Percentiles rank a stretch among this genome's conserved stretches.
These are phyloP conservation scores for Drosophila mojavensis DNA, from an alignment of 1,140 invertebrate species.

Conservation along the genomic window DNA sequence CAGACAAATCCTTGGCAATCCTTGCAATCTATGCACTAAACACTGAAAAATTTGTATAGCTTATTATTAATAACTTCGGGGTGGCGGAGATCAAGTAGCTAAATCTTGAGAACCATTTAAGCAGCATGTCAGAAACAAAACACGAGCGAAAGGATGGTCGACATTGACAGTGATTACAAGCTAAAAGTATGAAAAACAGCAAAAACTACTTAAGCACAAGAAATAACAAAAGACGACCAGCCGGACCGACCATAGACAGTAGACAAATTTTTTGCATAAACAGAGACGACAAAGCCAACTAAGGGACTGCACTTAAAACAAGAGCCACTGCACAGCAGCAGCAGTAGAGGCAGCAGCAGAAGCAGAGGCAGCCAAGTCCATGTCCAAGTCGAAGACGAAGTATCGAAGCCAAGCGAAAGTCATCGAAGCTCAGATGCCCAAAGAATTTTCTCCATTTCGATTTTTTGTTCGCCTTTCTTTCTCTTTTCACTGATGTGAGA, in stretches of 20 bases:
- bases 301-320: conserved; percentile 77
- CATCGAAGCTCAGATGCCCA: conserved; percentile 61
- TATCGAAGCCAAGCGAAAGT: conserved; percentile 66
- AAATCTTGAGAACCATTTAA: conserved; percentile 82
- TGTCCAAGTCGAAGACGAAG: neutral
- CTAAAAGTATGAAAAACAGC: conserved; percentile 82
- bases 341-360: neutral
- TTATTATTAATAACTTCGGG: conserved; percentile 84
- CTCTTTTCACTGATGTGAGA: conserved; percentile 39
- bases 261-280: conserved; percentile 81
- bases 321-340: conserved; percentile 37
- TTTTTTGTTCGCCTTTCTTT: conserved; percentile 27
- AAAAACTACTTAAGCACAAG: conserved; percentile 82
- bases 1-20: conserved; percentile 13
- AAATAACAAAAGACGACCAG: conserved; percentile 70
- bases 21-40: conserved; percentile 49
- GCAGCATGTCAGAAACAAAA: conserved; percentile 81
- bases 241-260: conserved; percentile 61
- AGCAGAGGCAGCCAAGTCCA: neutral
- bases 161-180: conserved; percentile 83
- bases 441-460: conserved; percentile 64
- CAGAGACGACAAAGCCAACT: conserved; percentile 81
- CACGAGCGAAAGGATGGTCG: conserved; percentile 38
- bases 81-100: conserved; percentile 76
- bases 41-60: conserved; percentile 82